Conservation (phyloP, 2,113 vertebrate species). For the Tiliqua scincoides region DNA sequence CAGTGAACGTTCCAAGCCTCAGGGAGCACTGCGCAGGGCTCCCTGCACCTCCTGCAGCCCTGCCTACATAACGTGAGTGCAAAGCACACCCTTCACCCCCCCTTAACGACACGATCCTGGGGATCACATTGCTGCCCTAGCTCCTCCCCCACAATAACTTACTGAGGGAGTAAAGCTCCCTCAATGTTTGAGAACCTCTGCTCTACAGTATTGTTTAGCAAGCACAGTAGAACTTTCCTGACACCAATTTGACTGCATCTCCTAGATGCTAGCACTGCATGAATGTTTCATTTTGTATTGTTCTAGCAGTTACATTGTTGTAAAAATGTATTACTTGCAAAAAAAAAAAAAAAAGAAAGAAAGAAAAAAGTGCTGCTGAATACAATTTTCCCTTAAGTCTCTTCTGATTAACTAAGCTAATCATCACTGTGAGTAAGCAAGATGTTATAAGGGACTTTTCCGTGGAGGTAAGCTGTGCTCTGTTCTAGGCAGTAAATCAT, state of each 20-base stretch:
- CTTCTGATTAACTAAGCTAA: constrained; percentile 9
- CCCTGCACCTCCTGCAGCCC: no score
- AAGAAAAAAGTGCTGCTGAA: constrained; percentile 4
- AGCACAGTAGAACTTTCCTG: neutral
- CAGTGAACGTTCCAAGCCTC: no score
- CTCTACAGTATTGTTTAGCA: neutral
- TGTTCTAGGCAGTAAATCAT: neutral
- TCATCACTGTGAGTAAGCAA: constrained; percentile 14
- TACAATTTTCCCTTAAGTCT: constrained; percentile 17
- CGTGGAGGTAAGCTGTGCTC: neutral
- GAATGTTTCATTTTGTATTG: constrained; percentile 24
- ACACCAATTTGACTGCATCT: neutral
- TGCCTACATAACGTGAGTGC: no score
- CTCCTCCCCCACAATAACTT: no score
- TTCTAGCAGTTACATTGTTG: constrained; percentile 15
- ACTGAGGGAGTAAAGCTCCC: no score
- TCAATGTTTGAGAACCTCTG: no score
- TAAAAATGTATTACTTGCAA: neutral
- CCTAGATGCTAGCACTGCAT: neutral
- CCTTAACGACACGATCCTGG: no score
- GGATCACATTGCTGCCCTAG: no score
- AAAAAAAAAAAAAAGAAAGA: neutral
- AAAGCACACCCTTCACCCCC: no score
- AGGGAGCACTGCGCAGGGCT: no score
- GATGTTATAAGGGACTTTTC: neutral